Evolutionary conservation across 2,797 vertebrate species (phyloP).

Genomic region (Limnodromus scolopaceus): DNA sequence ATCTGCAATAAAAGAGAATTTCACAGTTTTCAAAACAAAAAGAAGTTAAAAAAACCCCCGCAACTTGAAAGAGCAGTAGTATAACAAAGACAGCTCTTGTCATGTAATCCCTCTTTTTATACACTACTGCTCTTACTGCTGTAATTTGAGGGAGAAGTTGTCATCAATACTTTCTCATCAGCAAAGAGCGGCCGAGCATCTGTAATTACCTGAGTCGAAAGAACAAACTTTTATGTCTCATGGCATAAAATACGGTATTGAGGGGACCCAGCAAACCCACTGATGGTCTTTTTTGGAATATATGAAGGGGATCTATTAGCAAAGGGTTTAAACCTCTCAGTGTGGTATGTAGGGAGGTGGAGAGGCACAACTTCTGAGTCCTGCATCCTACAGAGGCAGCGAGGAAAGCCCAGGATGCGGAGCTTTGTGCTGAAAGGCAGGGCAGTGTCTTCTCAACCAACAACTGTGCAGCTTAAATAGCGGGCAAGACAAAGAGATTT

Average conservation of each 20-base stretch:
- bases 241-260: not conserved
- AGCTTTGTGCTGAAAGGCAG: not conserved
- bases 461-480: not conserved
- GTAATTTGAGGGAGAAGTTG: not conserved
- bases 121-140: not conserved
- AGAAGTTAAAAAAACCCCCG: rapidly evolving
- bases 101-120: not conserved
- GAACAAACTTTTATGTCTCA: not conserved
- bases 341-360: rapidly evolving
- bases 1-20: not conserved
- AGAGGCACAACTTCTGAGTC: not conserved
- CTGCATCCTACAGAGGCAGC: rapidly evolving
- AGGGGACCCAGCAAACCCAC: not conserved
- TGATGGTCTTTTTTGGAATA: not conserved
- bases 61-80: not conserved
- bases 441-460: not conserved
- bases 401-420: not conserved
- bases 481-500: not conserved
- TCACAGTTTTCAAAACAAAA: not conserved
- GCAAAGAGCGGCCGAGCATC: not conserved
- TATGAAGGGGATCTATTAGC: not conserved
- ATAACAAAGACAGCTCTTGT: not conserved
- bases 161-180: not conserved
- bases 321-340: not conserved
- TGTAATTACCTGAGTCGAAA: not conserved